Percentiles rank a stretch among this genome's conserved stretches.
These are phyloP conservation scores for Anser brachyrhynchus DNA, from an alignment of 2,113 vertebrate genomes.

Conservation along the genomic window DNA sequence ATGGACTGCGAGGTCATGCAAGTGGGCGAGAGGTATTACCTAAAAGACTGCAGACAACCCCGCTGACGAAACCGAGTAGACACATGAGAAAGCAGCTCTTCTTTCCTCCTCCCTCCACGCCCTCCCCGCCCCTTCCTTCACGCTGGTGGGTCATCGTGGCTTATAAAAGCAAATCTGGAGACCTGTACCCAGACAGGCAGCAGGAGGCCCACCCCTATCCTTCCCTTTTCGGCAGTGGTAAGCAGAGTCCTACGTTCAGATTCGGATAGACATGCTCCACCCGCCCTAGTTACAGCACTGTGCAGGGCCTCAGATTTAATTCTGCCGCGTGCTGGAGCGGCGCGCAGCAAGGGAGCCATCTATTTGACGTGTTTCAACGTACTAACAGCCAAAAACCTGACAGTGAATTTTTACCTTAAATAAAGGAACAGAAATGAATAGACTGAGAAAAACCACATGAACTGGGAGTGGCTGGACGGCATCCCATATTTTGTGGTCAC, in stretches of 20 bases:
- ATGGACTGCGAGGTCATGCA: neutral
- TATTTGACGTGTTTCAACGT: neutral
- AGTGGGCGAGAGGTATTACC: neutral
- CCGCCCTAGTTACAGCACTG: neutral
- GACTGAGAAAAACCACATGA: slow-evolving; percentile 99
- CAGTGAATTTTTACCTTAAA: slow-evolving; percentile 86
- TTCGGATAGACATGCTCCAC: neutral
- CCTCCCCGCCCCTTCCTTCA: neutral
- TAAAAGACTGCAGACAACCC: neutral
- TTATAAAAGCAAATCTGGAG: neutral
- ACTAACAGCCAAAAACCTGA: neutral
- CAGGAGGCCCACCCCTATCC: neutral
- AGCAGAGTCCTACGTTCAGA: neutral
- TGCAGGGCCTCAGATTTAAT: neutral
- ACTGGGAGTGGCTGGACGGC: slow-evolving; percentile 97
- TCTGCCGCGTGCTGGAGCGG: neutral
- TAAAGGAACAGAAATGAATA: slow-evolving; percentile 99
- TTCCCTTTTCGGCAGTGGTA: neutral
- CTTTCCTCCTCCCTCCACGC: neutral
- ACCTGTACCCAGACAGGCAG: neutral
- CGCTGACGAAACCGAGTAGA: slow-evolving; percentile 1
- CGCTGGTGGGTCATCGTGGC: neutral
- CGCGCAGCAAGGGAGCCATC: neutral
- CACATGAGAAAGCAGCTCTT: neutral
- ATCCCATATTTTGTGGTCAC: slow-evolving; percentile 94